Evolutionary conservation across 2,113 vertebrate genomes (phyloP), one percentile per base, ranked within the genome.

Genomic region (Furnarius figulus): DNA sequence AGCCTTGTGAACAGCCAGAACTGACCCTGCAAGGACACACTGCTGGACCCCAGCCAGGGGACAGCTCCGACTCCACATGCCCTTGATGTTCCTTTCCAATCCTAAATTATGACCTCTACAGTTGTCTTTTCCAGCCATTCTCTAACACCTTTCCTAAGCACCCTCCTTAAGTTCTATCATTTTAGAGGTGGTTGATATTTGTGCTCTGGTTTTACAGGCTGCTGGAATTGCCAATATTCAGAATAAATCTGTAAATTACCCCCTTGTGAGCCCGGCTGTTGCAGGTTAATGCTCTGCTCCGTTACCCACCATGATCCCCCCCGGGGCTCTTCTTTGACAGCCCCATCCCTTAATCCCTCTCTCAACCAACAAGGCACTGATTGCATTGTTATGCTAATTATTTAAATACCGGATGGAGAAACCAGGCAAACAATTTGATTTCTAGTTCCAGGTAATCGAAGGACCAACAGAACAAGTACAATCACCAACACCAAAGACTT

Each of bases 131-230:
- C 53, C 42, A 33, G 18, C 20, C 37, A 3, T 52, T n/a, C 37
- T 37, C 76, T 10, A 10, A 71, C 79, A 23, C 47, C 58, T 39
- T 39, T 27, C 44, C 71, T 14, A 8, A 72, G 35, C 12, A 14
- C 2, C 1, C 9, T 21, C 3, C 1, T 6, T 5, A 21, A 9
- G 7, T 17, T 37, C 72, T n/a, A 5, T 12, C 3, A 18, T 6
- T 65, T 61, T 28, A 2, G 44, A 73, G 53, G 9, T 59, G 22
- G 65, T 25, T 49, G 59, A 25, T 27, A 67, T 28, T 5, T 35
- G 33, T 3, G 28, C 40, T 27, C 40, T 5, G 33, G 4, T 3
- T 5, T 27, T 33, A 5, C 39, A 42, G 49, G 11, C 71, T 33
- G 55, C 19, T 46, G 65, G 33, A 47, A 67, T 18, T 2, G 27